Base-by-base conservation (phyloP, 2,113 vertebrate genomes). In the Diphyllodes magnificus region DNA sequence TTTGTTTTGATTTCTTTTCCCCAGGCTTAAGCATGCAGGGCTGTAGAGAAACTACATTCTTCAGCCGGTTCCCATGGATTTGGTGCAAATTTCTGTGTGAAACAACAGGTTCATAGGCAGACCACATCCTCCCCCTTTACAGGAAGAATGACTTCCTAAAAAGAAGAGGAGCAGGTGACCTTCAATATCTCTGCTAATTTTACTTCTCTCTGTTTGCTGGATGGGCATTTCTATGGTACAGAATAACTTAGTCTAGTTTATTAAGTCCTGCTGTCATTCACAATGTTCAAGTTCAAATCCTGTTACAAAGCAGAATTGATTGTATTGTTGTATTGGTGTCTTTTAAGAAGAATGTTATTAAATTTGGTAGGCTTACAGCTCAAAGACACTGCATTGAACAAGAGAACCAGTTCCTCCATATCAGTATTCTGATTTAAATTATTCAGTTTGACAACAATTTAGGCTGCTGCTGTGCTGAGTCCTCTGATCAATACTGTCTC, bases 381-480 rank as follows among this genome's bases (percentile, higher is more conserved):
- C 87, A 91, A 95, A 94, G 89, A 85, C 59, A 60, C 44, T 84
- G 53, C 49, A 60, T 35, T 44, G 40, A 79, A 81, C 80, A 90
- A 80, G 42, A 77, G 54, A 95, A 93, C 88, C 45, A 44, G 33
- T 20, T 85, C 61, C 53, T 70, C 63, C 63, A 42, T 77, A 89
- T 94, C 63, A 73, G 54, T 72, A 88, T 80, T 85, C 76, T 92
- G 82, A 87, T 93, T 94, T 95, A 92, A 95, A 96, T 95, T 92
- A 93, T 92, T 95, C 89, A 92, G 78, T 95, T 90, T 92, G 84
- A 95, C 89, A 95, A 95, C 82, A 91, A 92, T 93, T 95, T 91
- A 96, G 78, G 39, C 73, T 93, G 68, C 91, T 92, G 70, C 75
- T 88, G 86, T 73, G 79, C 90, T 66, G 82, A 90, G 54, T 90